These are phyloP conservation scores for Mnemiopsis leidyi DNA, from an alignment of 37 sponge, comb jelly and placozoan species.

Conservation along the genomic window DNA sequence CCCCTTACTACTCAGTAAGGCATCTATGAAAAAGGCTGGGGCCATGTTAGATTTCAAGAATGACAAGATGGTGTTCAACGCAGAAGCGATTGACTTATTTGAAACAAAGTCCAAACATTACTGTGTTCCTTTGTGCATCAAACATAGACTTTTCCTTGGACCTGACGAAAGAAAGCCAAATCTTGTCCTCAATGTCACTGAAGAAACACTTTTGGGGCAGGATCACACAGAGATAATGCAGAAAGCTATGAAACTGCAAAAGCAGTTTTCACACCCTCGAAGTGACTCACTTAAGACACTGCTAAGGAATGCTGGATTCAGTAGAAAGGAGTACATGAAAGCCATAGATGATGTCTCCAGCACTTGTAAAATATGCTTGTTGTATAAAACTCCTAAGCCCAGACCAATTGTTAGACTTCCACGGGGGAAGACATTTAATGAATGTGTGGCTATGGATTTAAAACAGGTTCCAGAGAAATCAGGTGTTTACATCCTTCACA, in stretches of 20 bases:
- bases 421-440: neutral
- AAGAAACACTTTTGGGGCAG: neutral
- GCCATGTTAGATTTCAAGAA: neutral
- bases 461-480: too few species aligned
- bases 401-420: neutral
- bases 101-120: neutral
- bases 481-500: neutral
- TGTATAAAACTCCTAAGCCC: neutral
- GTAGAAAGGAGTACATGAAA: neutral
- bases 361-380: neutral
- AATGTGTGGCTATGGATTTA: too few species aligned
- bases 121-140: neutral
- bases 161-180: neutral
- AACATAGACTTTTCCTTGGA: neutral
- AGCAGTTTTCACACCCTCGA: neutral
- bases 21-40: neutral
- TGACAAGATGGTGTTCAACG: neutral
- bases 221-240: neutral
- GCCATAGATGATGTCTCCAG: neutral
- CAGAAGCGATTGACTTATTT: neutral
- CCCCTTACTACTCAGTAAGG: neutral
- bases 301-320: neutral
- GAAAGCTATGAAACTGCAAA: neutral
- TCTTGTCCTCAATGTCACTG: neutral
- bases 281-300: neutral